Percentiles rank a stretch among this genome's conserved stretches.
Evolutionary conservation across 2,797 vertebrate species (phyloP).

Genomic region (Cuculus canorus): DNA sequence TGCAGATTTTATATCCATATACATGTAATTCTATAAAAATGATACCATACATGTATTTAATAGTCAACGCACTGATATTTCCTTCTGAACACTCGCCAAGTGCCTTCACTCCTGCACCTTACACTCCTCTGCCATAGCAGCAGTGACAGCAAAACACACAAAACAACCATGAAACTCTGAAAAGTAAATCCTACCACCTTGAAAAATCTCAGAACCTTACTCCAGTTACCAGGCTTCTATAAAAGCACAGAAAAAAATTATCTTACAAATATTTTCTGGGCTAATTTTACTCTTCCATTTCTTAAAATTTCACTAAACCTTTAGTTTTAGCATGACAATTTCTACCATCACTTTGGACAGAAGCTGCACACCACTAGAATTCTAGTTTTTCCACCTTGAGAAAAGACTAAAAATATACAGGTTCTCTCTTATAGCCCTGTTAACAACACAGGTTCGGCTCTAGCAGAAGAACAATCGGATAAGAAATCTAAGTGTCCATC

Average conservation of each 20-base stretch:
- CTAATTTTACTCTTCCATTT: background rate
- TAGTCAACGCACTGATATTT: accelerated
- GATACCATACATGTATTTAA: accelerated
- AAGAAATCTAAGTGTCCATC: conserved; percentile 20
- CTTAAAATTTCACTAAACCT: background rate
- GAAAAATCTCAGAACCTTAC: background rate
- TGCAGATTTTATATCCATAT: background rate
- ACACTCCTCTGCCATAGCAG: background rate
- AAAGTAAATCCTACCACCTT: background rate
- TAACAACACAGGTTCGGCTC: background rate
- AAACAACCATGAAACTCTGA: background rate
- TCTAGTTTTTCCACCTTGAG: background rate
- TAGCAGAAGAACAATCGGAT: conserved; percentile 25
- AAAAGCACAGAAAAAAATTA: background rate
- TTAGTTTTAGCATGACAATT: background rate
- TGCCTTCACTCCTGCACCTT: background rate
- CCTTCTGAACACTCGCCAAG: background rate
- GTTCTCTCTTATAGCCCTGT: background rate
- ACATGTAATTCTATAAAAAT: background rate
- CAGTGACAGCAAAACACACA: background rate
- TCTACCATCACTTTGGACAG: background rate
- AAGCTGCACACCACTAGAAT: background rate
- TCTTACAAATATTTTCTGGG: background rate
- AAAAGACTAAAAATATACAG: background rate
- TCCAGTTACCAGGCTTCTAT: background rate